Conservation (phyloP, 92 coral and sea anemone genomes). For the Actinostola sp. region DNA sequence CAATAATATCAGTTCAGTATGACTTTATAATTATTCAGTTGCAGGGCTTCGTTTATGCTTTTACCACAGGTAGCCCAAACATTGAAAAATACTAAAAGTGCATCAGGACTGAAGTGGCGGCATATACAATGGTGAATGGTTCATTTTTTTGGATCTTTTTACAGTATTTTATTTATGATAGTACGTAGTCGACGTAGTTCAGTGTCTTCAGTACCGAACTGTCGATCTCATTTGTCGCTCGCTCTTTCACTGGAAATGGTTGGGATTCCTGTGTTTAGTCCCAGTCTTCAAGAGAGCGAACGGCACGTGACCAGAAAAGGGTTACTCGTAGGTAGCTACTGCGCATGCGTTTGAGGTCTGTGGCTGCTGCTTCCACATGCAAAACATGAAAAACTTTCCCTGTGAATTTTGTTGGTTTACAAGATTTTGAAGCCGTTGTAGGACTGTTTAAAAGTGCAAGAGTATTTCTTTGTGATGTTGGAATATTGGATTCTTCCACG, state of each 20-base stretch:
- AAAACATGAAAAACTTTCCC: conserved; percentile 53
- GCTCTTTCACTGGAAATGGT: background rate
- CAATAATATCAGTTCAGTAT: too few relatives aligned
- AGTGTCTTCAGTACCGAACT: too few relatives aligned
- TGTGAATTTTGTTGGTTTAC: conserved; percentile 38
- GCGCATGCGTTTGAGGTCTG: conserved; percentile 56
- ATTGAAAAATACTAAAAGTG: too few relatives aligned
- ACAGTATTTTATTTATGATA: too few relatives aligned
- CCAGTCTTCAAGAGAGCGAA: conserved; percentile 13
- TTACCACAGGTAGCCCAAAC: too few relatives aligned
- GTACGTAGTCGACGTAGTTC: too few relatives aligned
- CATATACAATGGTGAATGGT: too few relatives aligned
- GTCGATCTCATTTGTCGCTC: too few relatives aligned
- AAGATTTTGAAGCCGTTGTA: conserved; percentile 18
- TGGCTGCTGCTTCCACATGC: conserved; percentile 69
- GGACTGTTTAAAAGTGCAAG: background rate
- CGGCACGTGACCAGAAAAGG: conserved; percentile 35
- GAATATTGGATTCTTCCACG: conserved; percentile 13
- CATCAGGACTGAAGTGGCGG: too few relatives aligned
- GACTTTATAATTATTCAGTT: too few relatives aligned
- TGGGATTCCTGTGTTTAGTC: conserved; percentile 28
- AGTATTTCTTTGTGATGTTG: conserved; percentile 30
- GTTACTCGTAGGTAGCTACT: conserved; percentile 13
- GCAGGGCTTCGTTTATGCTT: too few relatives aligned
- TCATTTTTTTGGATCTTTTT: background rate